These are phyloP conservation scores for Crax fasciolata DNA, from an alignment of 2,797 vertebrate species.

Conservation along the genomic window DNA sequence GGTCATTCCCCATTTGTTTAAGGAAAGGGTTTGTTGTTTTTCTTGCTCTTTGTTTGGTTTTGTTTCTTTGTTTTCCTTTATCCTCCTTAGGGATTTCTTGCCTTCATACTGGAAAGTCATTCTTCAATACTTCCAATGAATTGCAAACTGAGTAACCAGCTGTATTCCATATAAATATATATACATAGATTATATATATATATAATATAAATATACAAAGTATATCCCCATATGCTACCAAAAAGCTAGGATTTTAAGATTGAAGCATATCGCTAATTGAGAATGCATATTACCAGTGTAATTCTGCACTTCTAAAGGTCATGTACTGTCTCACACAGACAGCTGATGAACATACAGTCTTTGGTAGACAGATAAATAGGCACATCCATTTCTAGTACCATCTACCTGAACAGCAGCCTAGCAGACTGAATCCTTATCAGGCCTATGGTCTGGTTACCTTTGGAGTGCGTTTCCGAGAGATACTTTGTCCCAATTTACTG, in stretches of 20 bases:
- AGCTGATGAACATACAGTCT: neutral
- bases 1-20: neutral
- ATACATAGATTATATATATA: no score
- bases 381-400: neutral
- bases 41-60: neutral
- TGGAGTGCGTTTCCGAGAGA: conserved; percentile 95
- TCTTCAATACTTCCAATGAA: neutral
- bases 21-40: neutral
- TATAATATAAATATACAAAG: neutral
- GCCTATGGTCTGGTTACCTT: conserved; percentile 83
- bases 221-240: neutral
- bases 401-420: neutral
- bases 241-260: neutral
- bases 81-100: neutral
- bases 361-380: neutral
- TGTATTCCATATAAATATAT: neutral
- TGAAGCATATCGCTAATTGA: neutral
- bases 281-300: neutral
- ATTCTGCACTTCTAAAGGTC: neutral
- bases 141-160: neutral
- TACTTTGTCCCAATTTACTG: conserved; percentile 96
- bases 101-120: neutral
- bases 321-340: fast-evolving
- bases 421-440: fast-evolving
- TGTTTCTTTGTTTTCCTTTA: neutral